These are phyloP conservation scores for Dryadula phaetusa DNA, from an alignment of 2,888 invertebrate species.

Conservation along the genomic window DNA sequence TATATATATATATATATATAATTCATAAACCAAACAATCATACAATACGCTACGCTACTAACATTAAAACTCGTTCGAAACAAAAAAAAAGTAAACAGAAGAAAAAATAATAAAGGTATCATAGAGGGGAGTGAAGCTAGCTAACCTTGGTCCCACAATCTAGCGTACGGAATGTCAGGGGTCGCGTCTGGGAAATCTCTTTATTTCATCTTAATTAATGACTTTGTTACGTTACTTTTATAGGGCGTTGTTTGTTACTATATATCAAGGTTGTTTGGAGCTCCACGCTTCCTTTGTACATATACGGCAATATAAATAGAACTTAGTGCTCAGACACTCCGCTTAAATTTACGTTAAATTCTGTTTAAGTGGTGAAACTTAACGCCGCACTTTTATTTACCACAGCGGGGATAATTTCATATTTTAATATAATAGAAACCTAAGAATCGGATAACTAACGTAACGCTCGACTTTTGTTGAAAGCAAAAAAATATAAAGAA, in stretches of 20 bases:
- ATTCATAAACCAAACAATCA: too few species aligned
- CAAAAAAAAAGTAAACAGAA: slow-evolving; percentile 16
- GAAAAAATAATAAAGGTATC: slow-evolving; percentile 7
- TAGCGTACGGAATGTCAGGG: slow-evolving; percentile 29
- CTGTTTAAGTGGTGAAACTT: too few species aligned
- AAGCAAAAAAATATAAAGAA: too few species aligned
- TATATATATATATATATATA: too few species aligned
- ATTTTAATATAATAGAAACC: too few species aligned
- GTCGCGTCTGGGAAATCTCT: slow-evolving; percentile 33
- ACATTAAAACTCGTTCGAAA: neutral
- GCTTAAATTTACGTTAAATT: too few species aligned
- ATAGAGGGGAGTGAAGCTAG: slow-evolving; percentile 20
- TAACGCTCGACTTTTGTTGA: too few species aligned
- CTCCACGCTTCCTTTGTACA: neutral
- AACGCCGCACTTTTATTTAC: too few species aligned
- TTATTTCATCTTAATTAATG: slow-evolving; percentile 34
- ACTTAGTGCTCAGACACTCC: too few species aligned
- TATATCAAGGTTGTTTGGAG: neutral
- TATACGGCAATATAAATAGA: neutral
- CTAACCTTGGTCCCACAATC: slow-evolving; percentile 34
- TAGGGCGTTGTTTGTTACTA: neutral
- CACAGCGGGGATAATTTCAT: too few species aligned
- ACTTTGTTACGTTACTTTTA: slow-evolving; percentile 26
- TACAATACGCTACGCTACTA: too few species aligned
- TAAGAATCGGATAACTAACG: too few species aligned